Percentiles rank a stretch among this genome's conserved stretches.
These are phyloP conservation scores for Philhelius pedissequus DNA, from an alignment of 2,888 invertebrate genomes.

Conservation along the genomic window DNA sequence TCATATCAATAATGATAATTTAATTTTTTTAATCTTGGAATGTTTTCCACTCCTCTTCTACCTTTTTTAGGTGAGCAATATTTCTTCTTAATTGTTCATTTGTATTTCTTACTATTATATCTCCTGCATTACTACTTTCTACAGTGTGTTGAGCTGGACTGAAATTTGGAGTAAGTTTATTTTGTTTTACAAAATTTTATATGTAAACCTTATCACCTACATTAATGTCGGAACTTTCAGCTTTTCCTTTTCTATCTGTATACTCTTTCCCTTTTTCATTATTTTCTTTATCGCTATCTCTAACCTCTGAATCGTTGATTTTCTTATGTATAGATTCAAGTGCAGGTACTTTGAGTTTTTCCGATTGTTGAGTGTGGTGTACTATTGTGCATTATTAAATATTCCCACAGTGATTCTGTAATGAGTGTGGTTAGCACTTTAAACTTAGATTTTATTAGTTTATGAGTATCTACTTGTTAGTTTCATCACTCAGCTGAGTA, in stretches of 20 bases:
- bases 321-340: constrained; percentile 18
- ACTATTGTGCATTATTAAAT: constrained; percentile 39
- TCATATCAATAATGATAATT: too few relatives aligned
- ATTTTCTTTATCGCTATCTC: constrained; percentile 27
- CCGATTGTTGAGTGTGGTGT: constrained; percentile 47
- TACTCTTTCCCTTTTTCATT: constrained; percentile 33
- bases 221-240: constrained; percentile 20
- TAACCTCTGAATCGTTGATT: constrained; percentile 13
- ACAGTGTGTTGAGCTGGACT: constrained; percentile 15
- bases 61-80: constrained; percentile 24
- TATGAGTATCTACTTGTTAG: too few relatives aligned
- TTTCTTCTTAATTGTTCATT: constrained; percentile 20
- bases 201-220: constrained; percentile 18
- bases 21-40: background rate
- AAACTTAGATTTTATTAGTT: too few relatives aligned
- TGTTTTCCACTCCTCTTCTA: background rate
- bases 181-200: constrained; percentile 26
- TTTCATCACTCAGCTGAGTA: too few relatives aligned
- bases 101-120: constrained; percentile 19
- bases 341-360: constrained; percentile 21
- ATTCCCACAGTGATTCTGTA: constrained; percentile 13
- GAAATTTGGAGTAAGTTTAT: constrained; percentile 28
- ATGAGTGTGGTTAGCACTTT: too few relatives aligned
- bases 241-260: constrained; percentile 19
- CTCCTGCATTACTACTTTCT: constrained; percentile 1